These are phyloP conservation scores for Synchiropus splendidus DNA, from an alignment of 2,113 vertebrate genomes.

Conservation along the genomic window DNA sequence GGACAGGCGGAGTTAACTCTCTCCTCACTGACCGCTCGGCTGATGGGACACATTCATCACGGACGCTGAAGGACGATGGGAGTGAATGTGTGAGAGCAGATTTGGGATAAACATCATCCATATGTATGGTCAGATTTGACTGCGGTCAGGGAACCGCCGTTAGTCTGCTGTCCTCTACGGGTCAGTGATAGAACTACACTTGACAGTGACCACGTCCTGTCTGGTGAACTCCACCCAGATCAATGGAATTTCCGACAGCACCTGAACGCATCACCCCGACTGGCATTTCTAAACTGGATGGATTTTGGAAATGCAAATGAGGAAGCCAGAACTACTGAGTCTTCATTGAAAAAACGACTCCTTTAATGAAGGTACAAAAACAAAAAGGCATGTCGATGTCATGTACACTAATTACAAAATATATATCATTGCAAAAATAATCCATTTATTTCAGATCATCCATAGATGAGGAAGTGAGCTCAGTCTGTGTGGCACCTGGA, in stretches of 20 bases:
- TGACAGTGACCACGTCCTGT: too few species aligned
- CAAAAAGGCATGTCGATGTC: slow-evolving; percentile 47
- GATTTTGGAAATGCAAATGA: too few species aligned
- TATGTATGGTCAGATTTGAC: background rate
- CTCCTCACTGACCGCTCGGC: slow-evolving; percentile 46
- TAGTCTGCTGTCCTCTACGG: slow-evolving; percentile 64
- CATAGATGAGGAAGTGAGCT: too few species aligned
- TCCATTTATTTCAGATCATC: slow-evolving; percentile 19
- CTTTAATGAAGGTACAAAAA: slow-evolving; percentile 40
- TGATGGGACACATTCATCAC: slow-evolving; percentile 56
- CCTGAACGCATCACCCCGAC: too few species aligned
- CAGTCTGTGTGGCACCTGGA: too few species aligned
- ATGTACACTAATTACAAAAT: slow-evolving; percentile 60
- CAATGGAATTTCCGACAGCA: too few species aligned
- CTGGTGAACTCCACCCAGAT: too few species aligned
- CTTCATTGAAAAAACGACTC: too few species aligned
- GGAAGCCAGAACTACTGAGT: too few species aligned
- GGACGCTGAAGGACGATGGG: slow-evolving; percentile 23
- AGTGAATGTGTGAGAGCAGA: slow-evolving; percentile 19
- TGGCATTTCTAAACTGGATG: too few species aligned
- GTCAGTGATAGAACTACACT: slow-evolving; percentile 15
- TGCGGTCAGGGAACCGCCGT: slow-evolving; percentile 10
- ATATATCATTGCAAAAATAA: slow-evolving; percentile 54
- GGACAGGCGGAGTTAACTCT: slow-evolving; percentile 63
- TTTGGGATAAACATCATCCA: slow-evolving; percentile 37